These are phyloP conservation scores for Dipodomys spectabilis DNA, from an alignment of 2,113 vertebrate genomes.

Conservation along the genomic window DNA sequence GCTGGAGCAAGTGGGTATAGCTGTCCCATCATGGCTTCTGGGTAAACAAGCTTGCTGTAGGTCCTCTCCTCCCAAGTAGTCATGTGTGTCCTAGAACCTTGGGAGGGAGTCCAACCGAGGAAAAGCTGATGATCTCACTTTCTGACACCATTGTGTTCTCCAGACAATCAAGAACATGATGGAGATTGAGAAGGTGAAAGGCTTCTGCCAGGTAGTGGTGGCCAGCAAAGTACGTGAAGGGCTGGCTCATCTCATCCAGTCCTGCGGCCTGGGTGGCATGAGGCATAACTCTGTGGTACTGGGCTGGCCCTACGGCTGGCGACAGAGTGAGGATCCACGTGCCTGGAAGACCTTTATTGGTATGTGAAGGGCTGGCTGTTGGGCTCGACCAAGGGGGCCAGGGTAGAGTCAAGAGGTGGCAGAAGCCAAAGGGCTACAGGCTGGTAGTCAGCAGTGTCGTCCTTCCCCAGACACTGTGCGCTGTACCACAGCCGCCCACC, in stretches of 20 bases:
- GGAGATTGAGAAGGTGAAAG: constrained; percentile 98
- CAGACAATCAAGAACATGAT: constrained; percentile 99
- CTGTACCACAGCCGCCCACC: constrained; percentile 96
- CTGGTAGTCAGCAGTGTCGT: background rate
- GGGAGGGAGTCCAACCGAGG: background rate
- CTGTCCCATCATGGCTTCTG: background rate
- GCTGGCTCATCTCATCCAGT: constrained; percentile 97
- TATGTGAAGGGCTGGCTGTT: constrained; percentile 75
- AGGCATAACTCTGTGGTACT: constrained; percentile 98
- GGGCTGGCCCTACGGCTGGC: constrained; percentile 99
- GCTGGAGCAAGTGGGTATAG: background rate
- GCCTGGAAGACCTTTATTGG: constrained; percentile 99
- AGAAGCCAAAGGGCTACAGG: background rate
- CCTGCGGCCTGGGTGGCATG: constrained; percentile 97
- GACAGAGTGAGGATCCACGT: constrained; percentile 98
- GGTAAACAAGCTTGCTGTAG: background rate
- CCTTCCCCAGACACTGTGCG: constrained; percentile 93
- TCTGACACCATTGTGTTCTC: constrained; percentile 52
- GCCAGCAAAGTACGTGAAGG: constrained; percentile 95
- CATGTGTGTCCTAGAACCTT: background rate
- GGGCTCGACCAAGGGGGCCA: background rate
- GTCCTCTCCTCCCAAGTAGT: background rate
- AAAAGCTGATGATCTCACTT: constrained; percentile 3
- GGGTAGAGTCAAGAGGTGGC: background rate
- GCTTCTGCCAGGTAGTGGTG: constrained; percentile 98